Percentiles rank a stretch among this genome's conserved stretches.
These are phyloP conservation scores for Atta texana DNA, from an alignment of 1,140 invertebrate species.

Conservation along the genomic window DNA sequence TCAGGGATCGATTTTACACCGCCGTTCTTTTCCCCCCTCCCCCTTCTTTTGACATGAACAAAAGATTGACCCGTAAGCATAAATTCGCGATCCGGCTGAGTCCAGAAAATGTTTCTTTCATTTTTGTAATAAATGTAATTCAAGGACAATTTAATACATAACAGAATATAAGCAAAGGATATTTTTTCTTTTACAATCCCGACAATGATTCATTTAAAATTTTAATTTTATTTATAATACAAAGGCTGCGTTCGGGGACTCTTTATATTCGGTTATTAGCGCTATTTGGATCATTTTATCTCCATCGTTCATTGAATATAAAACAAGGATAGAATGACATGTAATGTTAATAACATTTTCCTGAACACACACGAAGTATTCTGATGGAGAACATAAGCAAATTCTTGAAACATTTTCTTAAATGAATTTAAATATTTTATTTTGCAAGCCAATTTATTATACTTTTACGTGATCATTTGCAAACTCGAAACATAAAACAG, in stretches of 20 bases:
- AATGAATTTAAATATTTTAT: conserved; percentile 23
- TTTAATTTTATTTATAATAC: conserved; percentile 14
- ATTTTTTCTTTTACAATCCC: neutral
- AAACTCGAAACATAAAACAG: conserved; percentile 13
- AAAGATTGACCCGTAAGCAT: conserved; percentile 19
- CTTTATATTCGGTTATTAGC: too few relatives aligned
- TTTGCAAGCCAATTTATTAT: conserved; percentile 67
- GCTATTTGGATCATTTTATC: too few relatives aligned
- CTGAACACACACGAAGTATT: neutral
- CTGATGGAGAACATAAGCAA: conserved; percentile 17
- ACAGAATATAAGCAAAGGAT: neutral
- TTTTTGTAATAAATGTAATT: neutral
- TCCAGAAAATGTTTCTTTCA: conserved; percentile 70
- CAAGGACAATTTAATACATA: neutral
- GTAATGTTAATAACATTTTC: too few relatives aligned
- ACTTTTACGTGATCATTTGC: conserved; percentile 40
- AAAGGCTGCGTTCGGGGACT: neutral
- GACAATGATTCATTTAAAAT: neutral
- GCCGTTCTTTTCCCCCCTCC: neutral
- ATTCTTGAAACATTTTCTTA: conserved; percentile 71
- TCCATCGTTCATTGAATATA: too few relatives aligned
- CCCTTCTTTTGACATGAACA: neutral
- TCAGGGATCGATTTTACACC: conserved; percentile 19
- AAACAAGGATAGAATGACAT: too few relatives aligned
- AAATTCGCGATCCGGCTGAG: conserved; percentile 39